These are phyloP conservation scores for Mormoops blainvillei DNA, from an alignment of 2,113 vertebrate genomes.

Conservation along the genomic window DNA sequence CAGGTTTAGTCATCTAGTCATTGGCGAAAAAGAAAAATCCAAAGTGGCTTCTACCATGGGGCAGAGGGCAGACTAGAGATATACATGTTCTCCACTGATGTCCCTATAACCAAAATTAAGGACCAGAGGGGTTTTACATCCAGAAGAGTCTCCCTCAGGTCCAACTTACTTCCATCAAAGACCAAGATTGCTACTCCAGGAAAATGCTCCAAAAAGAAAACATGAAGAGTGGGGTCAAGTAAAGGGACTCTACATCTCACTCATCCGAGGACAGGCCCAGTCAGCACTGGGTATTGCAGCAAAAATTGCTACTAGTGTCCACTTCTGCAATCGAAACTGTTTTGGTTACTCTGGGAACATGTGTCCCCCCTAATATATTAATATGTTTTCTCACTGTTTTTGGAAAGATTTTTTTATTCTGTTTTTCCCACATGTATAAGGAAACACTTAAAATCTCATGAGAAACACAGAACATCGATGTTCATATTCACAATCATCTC, in stretches of 20 bases:
- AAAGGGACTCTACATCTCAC: background rate
- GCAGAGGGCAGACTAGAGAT: background rate
- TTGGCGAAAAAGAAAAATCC: background rate
- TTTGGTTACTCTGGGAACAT: background rate
- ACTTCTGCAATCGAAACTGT: background rate
- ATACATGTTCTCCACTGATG: background rate
- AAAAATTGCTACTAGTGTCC: background rate
- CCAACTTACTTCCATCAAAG: background rate
- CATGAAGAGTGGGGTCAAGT: background rate
- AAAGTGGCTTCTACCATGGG: background rate
- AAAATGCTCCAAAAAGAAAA: background rate
- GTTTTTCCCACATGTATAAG: background rate
- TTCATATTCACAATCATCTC: background rate
- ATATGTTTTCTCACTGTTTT: background rate
- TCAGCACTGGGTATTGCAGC: background rate
- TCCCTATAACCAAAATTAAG: background rate
- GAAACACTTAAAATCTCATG: background rate
- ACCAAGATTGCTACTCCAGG: background rate
- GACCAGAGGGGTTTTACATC: rapidly evolving
- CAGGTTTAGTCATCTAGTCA: background rate
- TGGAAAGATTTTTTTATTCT: background rate
- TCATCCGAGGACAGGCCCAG: background rate
- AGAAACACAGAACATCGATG: background rate
- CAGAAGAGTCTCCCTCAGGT: background rate
- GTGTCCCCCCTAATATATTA: background rate